These are phyloP conservation scores for Ctenopoma kingsleyae DNA, from an alignment of 2,797 vertebrate species.

Conservation along the genomic window DNA sequence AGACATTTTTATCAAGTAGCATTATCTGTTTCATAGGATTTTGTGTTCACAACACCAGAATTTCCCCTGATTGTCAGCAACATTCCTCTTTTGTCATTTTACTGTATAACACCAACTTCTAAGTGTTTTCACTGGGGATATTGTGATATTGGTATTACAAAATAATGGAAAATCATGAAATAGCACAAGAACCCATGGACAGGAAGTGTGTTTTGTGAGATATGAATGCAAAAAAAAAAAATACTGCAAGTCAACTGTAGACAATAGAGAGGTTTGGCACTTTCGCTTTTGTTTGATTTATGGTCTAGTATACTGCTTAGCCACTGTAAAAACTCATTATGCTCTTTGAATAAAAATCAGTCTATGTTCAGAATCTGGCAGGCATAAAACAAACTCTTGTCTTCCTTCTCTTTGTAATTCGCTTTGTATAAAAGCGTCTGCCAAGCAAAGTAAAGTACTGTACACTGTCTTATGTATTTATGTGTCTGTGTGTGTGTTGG, in stretches of 20 bases:
- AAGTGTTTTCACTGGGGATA: conserved; percentile 5
- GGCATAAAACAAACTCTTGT: neutral
- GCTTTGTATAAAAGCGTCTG: too few species aligned
- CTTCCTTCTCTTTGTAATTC: too few species aligned
- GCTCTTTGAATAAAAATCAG: neutral
- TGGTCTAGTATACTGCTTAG: neutral
- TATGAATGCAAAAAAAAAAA: conserved; percentile 11
- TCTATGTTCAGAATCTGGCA: neutral
- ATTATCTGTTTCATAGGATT: neutral
- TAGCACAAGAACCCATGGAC: conserved; percentile 20
- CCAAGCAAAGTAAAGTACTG: too few species aligned
- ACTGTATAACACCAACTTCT: conserved; percentile 7
- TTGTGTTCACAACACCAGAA: conserved; percentile 16
- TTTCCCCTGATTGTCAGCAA: conserved; percentile 45
- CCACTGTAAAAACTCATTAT: neutral
- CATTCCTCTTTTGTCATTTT: conserved; percentile 25
- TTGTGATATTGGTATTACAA: conserved; percentile 59
- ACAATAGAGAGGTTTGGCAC: neutral
- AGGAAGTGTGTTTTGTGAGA: conserved; percentile 47
- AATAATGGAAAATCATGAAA: conserved; percentile 56
- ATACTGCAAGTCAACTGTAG: neutral
- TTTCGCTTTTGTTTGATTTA: conserved; percentile 42
- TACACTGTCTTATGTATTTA: neutral
- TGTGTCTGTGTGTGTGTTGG: neutral
- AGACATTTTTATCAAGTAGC: conserved; percentile 1